Evolutionary conservation across 1,140 invertebrate genomes (phyloP), one percentile per base, ranked within the genome.

Genomic region (Temnothorax curvispinosus): DNA sequence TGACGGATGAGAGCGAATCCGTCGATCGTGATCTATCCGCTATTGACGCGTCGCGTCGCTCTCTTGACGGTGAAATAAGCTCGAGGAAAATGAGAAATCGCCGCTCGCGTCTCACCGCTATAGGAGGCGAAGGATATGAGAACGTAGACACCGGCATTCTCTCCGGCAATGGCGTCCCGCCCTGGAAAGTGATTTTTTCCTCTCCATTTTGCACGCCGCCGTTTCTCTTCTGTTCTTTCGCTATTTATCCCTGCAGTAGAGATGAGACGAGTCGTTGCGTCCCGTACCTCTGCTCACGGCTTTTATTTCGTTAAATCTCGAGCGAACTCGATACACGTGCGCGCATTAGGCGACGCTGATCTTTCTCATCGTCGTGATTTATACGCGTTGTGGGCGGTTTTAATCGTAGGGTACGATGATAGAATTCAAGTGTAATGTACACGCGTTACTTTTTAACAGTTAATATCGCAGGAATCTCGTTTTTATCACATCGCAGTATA

Each of bases 1-100:
- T 91, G 89, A 91, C 89, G 89, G 85, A 91, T 82, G 84, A 87
- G 54, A 35, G 27, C 60, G 77, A 85, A 71, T 82, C 50, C 75
- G 85, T 47, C 47, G 90, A 91, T 88, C 74, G 82, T 50, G 88
- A 90, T 90, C 88, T 27, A 69, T 58, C 44, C 81, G 38, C 60
- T 47, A 35, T 58, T 38, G 52, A 75, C 27, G 76, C 80, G 27
- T n/a, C 52, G 35, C 21, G 27, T n/a, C 62, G 35, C 21, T 18
- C 60, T 67, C 50, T 67, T 41, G 78, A 87, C 47, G 44, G 35
- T 71, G 35, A 60, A 71, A 85, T 77, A 77, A 86, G 52, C 35
- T 52, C 21, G 52, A 21, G 44, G 32, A 69, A 50, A 74, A 84
- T 58, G 38, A 82, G 56, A 76, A 85, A 67, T 67, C 27, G 52